Base-by-base conservation (phyloP, 2,888 invertebrate species). In the Uropetala carovei region DNA sequence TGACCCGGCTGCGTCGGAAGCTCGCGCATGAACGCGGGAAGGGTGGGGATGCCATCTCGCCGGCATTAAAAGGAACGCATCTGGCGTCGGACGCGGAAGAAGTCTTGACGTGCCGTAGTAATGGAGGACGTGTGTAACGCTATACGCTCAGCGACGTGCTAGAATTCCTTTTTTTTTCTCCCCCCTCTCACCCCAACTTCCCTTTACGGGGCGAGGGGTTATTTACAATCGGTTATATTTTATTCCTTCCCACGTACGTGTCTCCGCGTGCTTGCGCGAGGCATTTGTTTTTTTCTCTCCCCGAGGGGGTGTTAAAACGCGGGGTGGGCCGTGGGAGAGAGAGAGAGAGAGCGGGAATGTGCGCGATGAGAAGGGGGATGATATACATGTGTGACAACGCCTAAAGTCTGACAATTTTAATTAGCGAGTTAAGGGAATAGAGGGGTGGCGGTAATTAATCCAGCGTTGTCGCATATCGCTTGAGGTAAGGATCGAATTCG, bases 211-310 rank as follows among this genome's bases (percentile, higher is more conserved):
- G 68, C 18, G 68, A 68, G 68, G 68, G 64, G 64, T 64, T 64
- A 75, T 75, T n/a, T 75, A 75, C 75, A 75, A 22, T 75, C 75
- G 75, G 75, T 22, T 75, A 27, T 75, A 75, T 75, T 75, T 75
- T 68, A n/a, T 68, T 5, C 68, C 27, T 27, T 75, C 75, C 75
- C 75, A 75, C 75, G 75, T 27, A 75, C 75, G n/a, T 75, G n/a
- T 13, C 75, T 27, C 64, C 18, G 64, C 64, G 64, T 14, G n/a
- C 68, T 9, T 68, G 68, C 43, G 43, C 43, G 43, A 1, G 43
- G 43, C 43, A 43, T 43, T 43, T 43, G 43, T 43, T 43, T 68
- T n/a, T 68, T 68, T 11, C 68, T 1, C 68, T 11, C 9, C 68
- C n/a, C 18, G 68, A 68, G 68, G 68, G 68, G n/a, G 68, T 68